Base-by-base conservation (phyloP, 1,140 invertebrate species). In the Lasioglossum albipes region DNA sequence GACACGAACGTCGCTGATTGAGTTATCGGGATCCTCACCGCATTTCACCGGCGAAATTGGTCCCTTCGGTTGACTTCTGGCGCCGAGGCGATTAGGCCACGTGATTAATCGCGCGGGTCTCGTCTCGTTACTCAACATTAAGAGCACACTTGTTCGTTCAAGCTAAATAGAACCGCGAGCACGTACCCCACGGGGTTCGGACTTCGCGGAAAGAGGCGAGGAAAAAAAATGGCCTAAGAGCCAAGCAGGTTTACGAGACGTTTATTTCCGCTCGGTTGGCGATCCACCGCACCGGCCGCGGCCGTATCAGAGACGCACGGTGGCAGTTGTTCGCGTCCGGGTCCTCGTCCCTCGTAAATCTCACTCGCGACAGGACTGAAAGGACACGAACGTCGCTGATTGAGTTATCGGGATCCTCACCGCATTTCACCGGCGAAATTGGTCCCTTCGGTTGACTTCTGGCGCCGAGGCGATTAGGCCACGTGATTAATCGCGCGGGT, bases 211-310 rank as follows among this genome's bases (percentile, higher is more conserved):
- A 62, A 42, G 20, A 22, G 16, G n/a, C 31, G 18, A 73, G 18
- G 61, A 61, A 71, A 59, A 54, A 61, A 20, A 9, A 68, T 57
- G 73, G 42, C 61, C 68, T 76, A 83, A 80, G 72, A 62, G 76
- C 36, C 75, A 67, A 83, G 86, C 86, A 87, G 79, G 86, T 88
- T 88, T 88, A 88, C 80, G 83, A 83, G 86, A 87, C 83, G 74
- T 88, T 87, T 85, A 88, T 88, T 87, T 88, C 86, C 86, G 86
- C 87, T 85, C 84, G 79, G 84, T 83, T 88, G 86, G 84, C 81
- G 68, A 83, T 88, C 27, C 84, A 75, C 75, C 49, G n/a, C n/a
- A n/a, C n/a, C n/a, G n/a, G n/a, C n/a, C n/a, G n/a, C n/a, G 74
- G 69, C 72, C 75, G 75, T 88, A 85, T 87, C 86, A 73, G 67